A percentile compares a stretch with the other conserved stretches of the same genome.
phyloP scores from a whole-genome alignment of 2,888 invertebrate genomes.

The Drosophila multiciliata region DNA sequence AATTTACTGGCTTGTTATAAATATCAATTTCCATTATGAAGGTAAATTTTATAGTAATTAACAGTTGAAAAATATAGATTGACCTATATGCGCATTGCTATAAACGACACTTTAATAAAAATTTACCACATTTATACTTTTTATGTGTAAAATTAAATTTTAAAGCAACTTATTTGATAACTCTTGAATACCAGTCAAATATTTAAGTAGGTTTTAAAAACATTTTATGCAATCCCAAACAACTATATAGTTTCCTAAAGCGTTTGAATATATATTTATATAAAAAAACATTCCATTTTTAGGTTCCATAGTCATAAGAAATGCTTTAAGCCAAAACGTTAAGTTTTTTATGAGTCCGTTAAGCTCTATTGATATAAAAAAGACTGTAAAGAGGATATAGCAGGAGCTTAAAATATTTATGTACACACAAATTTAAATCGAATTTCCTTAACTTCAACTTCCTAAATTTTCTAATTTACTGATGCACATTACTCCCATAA shows the following conservation, averaged over 20 bases:
- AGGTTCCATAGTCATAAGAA: neutral
- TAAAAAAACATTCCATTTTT: neutral
- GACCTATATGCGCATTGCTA: neutral
- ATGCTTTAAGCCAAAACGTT: constrained; percentile 10
- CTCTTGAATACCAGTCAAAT: constrained; percentile 21
- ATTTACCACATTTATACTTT: neutral
- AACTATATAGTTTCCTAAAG: neutral
- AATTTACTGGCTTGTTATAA: neutral
- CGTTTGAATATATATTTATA: constrained; percentile 20
- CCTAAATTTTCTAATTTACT: constrained; percentile 21
- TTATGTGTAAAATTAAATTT: neutral
- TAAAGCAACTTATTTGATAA: neutral
- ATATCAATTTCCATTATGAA: neutral
- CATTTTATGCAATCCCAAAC: neutral
- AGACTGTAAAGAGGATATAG: neutral
- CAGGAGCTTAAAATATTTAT: constrained; percentile 12
- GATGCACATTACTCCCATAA: constrained; percentile 4
- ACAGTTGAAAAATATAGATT: neutral
- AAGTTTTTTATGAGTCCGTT: constrained; percentile 18
- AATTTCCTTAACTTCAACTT: constrained; percentile 1
- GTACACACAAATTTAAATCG: neutral
- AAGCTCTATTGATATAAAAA: constrained; percentile 11
- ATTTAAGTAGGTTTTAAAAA: constrained; percentile 9
- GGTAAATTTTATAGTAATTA: neutral
- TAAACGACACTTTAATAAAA: constrained; percentile 4